phyloP scores from a whole-genome alignment of 92 coral and sea anemone genomes.

The Pocillopora meandrina region DNA sequence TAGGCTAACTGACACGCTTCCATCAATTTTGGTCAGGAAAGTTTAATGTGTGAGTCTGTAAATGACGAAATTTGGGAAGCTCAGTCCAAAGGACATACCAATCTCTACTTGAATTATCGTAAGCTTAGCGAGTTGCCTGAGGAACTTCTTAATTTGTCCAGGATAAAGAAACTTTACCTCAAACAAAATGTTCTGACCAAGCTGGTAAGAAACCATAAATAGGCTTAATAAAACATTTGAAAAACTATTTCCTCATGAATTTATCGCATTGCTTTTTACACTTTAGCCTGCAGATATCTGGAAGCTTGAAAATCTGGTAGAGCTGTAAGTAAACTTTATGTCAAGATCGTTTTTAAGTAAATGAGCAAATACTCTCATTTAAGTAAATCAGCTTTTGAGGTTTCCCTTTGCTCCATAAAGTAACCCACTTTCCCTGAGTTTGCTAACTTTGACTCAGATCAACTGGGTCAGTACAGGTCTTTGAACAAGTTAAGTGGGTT shows the following conservation, averaged over 20 bases:
- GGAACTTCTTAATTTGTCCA: slow-evolving; percentile 61
- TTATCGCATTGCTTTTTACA: neutral
- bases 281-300: slow-evolving; percentile 73
- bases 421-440: too few relatives aligned
- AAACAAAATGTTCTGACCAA: slow-evolving; percentile 73
- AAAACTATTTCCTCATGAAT: neutral
- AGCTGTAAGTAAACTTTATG: slow-evolving; percentile 61
- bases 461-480: too few relatives aligned
- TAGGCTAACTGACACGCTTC: neutral
- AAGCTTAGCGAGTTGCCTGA: slow-evolving; percentile 76
- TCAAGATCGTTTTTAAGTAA: neutral
- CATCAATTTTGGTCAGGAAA: too few relatives aligned
- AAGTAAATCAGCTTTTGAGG: too few relatives aligned
- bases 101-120: slow-evolving; percentile 83
- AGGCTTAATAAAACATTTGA: neutral
- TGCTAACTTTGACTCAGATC: too few relatives aligned
- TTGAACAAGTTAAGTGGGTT: too few relatives aligned
- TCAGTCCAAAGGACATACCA: slow-evolving; percentile 49
- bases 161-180: slow-evolving; percentile 71
- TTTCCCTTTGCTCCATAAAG: too few relatives aligned
- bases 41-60: slow-evolving; percentile 18
- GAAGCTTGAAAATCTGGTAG: slow-evolving; percentile 64
- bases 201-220: slow-evolving; percentile 53
- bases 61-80: slow-evolving; percentile 64
- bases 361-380: too few relatives aligned